Evolutionary conservation across 2,797 vertebrate genomes (phyloP).

Genomic region (Tokudaia tokunoshimensis): DNA sequence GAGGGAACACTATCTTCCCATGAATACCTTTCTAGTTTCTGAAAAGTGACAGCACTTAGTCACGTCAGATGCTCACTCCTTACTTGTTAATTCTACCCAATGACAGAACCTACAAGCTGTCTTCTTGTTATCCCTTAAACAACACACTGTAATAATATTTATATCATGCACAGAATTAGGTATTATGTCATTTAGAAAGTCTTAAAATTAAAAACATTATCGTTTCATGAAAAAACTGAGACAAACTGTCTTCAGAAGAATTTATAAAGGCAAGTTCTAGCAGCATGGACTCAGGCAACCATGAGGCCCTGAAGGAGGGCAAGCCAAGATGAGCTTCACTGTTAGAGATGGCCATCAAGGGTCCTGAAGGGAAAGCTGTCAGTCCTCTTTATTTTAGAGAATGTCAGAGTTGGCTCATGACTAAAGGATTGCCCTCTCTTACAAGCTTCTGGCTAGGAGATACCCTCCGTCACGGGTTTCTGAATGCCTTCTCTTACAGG

Average conservation of each 20-base stretch:
- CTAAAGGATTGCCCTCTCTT: neutral
- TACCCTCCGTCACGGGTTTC: neutral
- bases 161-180: neutral
- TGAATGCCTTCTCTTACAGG: neutral
- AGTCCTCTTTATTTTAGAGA: no score
- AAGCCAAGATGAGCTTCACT: neutral
- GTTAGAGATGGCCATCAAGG: neutral
- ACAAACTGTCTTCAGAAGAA: neutral
- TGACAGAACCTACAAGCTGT: neutral
- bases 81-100: neutral
- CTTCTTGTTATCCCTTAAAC: neutral
- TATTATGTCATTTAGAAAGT: no score
- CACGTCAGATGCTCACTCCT: neutral
- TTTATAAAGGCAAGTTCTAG: neutral
- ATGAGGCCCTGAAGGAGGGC: neutral
- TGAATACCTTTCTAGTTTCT: neutral
- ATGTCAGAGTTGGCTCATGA: neutral
- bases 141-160: neutral
- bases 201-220: neutral
- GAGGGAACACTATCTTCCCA: neutral
- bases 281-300: neutral
- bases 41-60: no score
- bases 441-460: neutral
- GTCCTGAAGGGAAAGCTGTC: neutral
- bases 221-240: neutral